Evolutionary conservation across 2,797 vertebrate genomes (phyloP), one percentile per base, ranked within the genome.

Genomic region (Melanotaenia maccullochi): DNA sequence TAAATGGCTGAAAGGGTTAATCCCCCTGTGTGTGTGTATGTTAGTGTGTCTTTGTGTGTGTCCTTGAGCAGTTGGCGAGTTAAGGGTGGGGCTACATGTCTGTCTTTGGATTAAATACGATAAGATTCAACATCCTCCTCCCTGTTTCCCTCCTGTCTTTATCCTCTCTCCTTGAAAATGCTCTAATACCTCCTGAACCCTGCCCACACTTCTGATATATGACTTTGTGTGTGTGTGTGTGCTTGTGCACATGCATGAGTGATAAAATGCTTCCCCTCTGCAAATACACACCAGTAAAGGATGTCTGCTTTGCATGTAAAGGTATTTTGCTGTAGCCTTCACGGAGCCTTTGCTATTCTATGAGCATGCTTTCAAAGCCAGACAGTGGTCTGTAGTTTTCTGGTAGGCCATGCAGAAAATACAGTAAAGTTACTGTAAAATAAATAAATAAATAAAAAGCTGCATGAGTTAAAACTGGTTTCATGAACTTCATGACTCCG

Each of bases 31-130:
- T 65, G 52, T 68, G 65, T 65, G 55, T 63, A 38, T 65, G 47
- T 35, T 28, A 20, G 38, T 60, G 24, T 79, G 30, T 65, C 59
- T 82, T 33, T 16, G 60, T 70, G 72, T 70, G 82, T 58, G 60
- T 69, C 61, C 57, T 71, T 63, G 64, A 79, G 79, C 72, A 63
- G 71, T 68, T 69, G 56, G 70, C 0, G 1, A n/a, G 16, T 65
- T 33, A 57, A 5, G 24, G 60, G 58, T 1, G 54, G 58, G 65
- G 33, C 32, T 35, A 32, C 49, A 79, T 4, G 76, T 86, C 82
- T 85, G 82, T 74, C 44, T 83, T 66, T 44, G 65, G 76, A 80
- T 83, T 83, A 72, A 86, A 78, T 38, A 60, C 52, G 59, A 86
- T 84, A 78, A 79, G 75, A 82, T 79, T 67, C 11, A 0, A 76